Percentiles rank a stretch among this genome's conserved stretches.
These are phyloP conservation scores for Streptopelia turtur DNA, from an alignment of 2,797 vertebrate species.

Conservation along the genomic window DNA sequence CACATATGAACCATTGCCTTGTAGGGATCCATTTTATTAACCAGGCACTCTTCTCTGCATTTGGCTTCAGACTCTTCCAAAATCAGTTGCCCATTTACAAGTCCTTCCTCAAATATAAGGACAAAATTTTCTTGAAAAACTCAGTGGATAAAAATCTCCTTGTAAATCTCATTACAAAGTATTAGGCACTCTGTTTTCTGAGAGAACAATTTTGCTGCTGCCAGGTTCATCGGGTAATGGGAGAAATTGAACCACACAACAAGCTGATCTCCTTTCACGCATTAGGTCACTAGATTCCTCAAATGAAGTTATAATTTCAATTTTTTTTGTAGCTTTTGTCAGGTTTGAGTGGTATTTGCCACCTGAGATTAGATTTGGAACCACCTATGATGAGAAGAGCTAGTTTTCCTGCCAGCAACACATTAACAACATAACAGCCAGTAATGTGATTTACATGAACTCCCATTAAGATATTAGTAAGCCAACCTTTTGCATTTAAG, in stretches of 20 bases:
- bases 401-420: background rate
- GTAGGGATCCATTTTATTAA: background rate
- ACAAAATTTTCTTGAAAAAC: background rate
- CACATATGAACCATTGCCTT: background rate
- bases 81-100: background rate
- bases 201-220: background rate
- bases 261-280: background rate
- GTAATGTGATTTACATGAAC: background rate
- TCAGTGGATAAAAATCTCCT: background rate
- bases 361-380: background rate
- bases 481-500: background rate
- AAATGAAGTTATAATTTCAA: background rate
- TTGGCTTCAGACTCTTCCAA: background rate
- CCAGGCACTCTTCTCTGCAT: background rate
- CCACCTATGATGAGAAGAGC: background rate
- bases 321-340: background rate
- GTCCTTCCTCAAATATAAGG: background rate
- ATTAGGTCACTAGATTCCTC: background rate
- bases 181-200: background rate
- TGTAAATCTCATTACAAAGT: conserved; percentile 15
- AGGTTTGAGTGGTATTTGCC: background rate
- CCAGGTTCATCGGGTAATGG: background rate
- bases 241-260: background rate
- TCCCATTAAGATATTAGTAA: background rate
- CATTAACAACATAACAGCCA: background rate